A percentile compares a stretch with the other conserved stretches of the same genome.
Evolutionary conservation across 1,140 invertebrate genomes (phyloP).

Genomic region (Drosophila nebulosa): DNA sequence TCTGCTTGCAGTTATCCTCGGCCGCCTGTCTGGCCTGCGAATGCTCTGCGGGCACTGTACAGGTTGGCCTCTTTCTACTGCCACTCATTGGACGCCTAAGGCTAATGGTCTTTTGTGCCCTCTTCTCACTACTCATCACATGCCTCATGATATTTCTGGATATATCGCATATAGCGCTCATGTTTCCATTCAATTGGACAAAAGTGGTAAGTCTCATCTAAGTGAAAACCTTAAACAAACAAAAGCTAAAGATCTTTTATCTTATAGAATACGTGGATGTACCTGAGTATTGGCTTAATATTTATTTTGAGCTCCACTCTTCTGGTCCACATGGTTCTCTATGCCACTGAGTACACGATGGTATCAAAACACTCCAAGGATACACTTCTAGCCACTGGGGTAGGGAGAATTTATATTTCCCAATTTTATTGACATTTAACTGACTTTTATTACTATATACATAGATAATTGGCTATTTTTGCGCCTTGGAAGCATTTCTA

Average conservation of each 20-base stretch:
- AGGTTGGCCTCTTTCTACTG: slow-evolving; percentile 89
- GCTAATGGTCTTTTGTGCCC: slow-evolving; percentile 84
- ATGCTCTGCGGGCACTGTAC: slow-evolving; percentile 88
- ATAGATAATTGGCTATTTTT: slow-evolving; percentile 82
- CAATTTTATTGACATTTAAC: not conserved
- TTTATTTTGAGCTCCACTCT: slow-evolving; percentile 85
- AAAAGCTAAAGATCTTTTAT: not conserved
- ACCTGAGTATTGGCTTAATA: slow-evolving; percentile 85
- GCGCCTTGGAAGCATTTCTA: slow-evolving; percentile 81
- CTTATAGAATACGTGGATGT: slow-evolving; percentile 85
- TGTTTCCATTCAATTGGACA: slow-evolving; percentile 92
- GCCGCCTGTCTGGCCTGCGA: slow-evolving; percentile 88
- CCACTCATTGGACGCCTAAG: slow-evolving; percentile 85
- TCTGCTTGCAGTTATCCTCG: slow-evolving; percentile 87
- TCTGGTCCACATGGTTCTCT: slow-evolving; percentile 85
- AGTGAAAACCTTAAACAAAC: too few relatives aligned
- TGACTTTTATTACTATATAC: not conserved
- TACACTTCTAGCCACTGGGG: slow-evolving; percentile 82
- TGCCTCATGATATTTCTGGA: slow-evolving; percentile 91
- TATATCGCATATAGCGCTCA: slow-evolving; percentile 89
- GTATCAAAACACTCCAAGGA: slow-evolving; percentile 83
- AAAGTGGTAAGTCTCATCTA: slow-evolving; percentile 86
- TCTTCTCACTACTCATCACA: slow-evolving; percentile 91
- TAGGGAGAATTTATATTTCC: slow-evolving; percentile 48
- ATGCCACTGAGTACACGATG: slow-evolving; percentile 85